Conservation (phyloP, 2,797 vertebrate genomes). For the Echiichthys vipera region DNA sequence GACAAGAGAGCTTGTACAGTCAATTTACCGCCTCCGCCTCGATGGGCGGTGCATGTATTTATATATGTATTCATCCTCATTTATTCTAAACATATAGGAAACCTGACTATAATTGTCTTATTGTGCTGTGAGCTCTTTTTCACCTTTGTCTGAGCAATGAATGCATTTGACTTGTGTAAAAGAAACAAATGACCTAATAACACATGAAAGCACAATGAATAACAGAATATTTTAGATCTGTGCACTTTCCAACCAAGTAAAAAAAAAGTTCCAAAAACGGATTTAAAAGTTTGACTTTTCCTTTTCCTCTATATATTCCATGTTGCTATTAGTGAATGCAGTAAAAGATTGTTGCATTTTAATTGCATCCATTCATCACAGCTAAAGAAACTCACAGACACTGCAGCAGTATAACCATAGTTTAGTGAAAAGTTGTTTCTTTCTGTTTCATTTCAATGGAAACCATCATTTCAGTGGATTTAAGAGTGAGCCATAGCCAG, state of each 20-base stretch:
- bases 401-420: neutral
- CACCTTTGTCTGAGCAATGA: slow-evolving; percentile 1
- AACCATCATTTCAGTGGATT: neutral
- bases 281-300: neutral
- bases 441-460: neutral
- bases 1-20: slow-evolving; percentile 76
- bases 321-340: neutral
- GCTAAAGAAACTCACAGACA: neutral
- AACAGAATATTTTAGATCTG: neutral
- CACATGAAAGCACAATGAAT: neutral
- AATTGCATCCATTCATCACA: neutral
- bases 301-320: neutral
- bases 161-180: slow-evolving; percentile 10
- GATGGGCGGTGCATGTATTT: slow-evolving; percentile 44
- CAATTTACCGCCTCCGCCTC: slow-evolving; percentile 70
- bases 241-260: neutral
- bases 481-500: neutral
- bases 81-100: slow-evolving; percentile 41
- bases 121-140: neutral
- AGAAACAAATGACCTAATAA: neutral
- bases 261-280: neutral
- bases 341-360: neutral
- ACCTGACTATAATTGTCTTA: neutral
- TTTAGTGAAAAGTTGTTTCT: neutral
- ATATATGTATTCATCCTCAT: slow-evolving; percentile 47